Percentiles rank a stretch among this genome's conserved stretches.
phyloP scores from a whole-genome alignment of 1,140 invertebrate species.

The Drosophila virilis region DNA sequence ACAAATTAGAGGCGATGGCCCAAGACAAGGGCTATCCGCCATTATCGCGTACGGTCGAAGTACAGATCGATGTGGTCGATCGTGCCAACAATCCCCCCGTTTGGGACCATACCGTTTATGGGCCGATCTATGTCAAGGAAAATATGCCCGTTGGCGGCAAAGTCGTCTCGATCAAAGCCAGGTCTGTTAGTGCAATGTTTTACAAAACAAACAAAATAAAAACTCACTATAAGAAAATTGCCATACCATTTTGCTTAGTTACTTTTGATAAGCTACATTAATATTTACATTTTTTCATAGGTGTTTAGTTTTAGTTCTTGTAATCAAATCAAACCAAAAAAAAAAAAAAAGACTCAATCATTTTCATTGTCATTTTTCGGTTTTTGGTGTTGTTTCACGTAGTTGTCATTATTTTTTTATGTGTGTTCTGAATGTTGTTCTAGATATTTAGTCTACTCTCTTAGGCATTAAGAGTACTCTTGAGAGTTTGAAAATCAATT shows the following conservation, averaged over 20 bases:
- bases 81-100: conserved; percentile 98
- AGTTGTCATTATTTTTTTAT: conserved; percentile 28
- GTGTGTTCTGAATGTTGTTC: conserved; percentile 63
- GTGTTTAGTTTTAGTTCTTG: conserved; percentile 37
- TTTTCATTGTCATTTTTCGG: conserved; percentile 23
- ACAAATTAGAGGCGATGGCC: conserved; percentile 98
- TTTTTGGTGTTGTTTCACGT: conserved; percentile 49
- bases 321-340: conserved; percentile 12
- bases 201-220: conserved; percentile 46
- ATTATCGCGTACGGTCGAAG: conserved; percentile 96
- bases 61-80: conserved; percentile 98
- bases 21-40: conserved; percentile 97
- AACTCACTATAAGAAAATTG: conserved; percentile 30
- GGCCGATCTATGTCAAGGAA: conserved; percentile 98
- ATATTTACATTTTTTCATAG: conserved; percentile 36
- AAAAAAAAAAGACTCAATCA: conserved; percentile 16
- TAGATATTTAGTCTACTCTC: conserved; percentile 34
- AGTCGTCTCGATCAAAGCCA: conserved; percentile 98
- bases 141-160: conserved; percentile 97
- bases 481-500: conserved; percentile 11
- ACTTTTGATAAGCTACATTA: conserved; percentile 42
- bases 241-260: conserved; percentile 75
- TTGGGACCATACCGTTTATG: conserved; percentile 97
- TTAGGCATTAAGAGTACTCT: conserved; percentile 5
- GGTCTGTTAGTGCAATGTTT: conserved; percentile 88